Evolutionary conservation across 2,113 vertebrate genomes (phyloP), one percentile per base, ranked within the genome.

Genomic region (Lepisosteus oculatus): DNA sequence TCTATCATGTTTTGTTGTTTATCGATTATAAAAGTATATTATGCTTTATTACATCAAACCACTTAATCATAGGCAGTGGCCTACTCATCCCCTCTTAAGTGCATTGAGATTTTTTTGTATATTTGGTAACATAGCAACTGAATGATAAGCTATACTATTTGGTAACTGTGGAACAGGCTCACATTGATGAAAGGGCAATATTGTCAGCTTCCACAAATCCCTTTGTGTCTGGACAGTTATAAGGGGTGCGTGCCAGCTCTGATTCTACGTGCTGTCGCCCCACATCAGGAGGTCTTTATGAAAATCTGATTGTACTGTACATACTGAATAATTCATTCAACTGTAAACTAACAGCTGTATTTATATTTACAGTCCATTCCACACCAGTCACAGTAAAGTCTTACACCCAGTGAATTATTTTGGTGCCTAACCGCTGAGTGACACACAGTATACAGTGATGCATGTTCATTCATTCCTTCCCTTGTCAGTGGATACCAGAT

Each of bases 151-250:
- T 67, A 80, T 78, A 71, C 71, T 71, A 70, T 61, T 76, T 72
- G 79, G 61, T 59, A 65, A 76, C 80, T 82, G 81, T 82, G 80
- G 84, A 85, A 72, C 76, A 63, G 14, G 72, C 83, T 76, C 65
- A 70, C 45, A 29, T 80, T 68, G 43, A 82, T 89, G 84, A 89
- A 88, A 88, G 84, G 82, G 74, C 80, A 81, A 86, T 80, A 88
- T 89, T 89, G 86, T 89, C 76, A 80, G 70, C 73, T 42, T 84
- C 83, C 80, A 80, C 84, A 84, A 86, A 86, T 86, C 81, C 79
- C 76, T 85, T 89, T 90, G 83, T 87, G 77, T 69, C 76, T 70
- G 57, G 77, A 80, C 81, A 80, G 54, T 47, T 65, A 86, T 79
- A 88, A 83, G 85, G 72, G 82, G 67, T 51, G 47, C 9, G 2